Evolutionary conservation across 2,888 invertebrate genomes (phyloP).

Genomic region (Sesia bembeciformis): DNA sequence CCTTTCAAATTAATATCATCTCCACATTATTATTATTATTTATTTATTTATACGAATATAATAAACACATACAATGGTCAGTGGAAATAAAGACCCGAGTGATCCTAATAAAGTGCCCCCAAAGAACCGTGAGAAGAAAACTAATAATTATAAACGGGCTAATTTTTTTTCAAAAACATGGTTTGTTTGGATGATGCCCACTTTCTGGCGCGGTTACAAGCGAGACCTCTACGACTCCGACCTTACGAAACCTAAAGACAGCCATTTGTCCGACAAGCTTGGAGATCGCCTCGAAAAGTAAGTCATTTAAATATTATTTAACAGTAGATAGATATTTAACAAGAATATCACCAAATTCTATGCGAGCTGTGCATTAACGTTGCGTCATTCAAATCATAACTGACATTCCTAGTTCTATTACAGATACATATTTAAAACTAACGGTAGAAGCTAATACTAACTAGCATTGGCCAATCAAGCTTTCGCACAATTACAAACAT

Average conservation of each 20-base stretch:
- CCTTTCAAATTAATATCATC: slow-evolving; percentile 1
- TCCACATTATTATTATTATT: slow-evolving; percentile 11
- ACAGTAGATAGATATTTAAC: not conserved
- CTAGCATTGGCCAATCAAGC: too few species aligned
- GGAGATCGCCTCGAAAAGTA: slow-evolving; percentile 78
- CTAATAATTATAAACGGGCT: slow-evolving; percentile 58
- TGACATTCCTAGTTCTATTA: too few species aligned
- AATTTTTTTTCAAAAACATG: slow-evolving; percentile 57
- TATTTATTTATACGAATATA: slow-evolving; percentile 6
- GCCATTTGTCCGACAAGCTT: slow-evolving; percentile 77
- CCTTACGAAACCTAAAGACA: slow-evolving; percentile 79
- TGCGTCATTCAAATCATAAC: too few species aligned
- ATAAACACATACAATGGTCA: slow-evolving; percentile 50
- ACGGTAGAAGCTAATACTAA: too few species aligned
- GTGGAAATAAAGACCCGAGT: slow-evolving; percentile 58
- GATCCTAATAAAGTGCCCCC: slow-evolving; percentile 61
- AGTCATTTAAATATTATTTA: slow-evolving; percentile 21
- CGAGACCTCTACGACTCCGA: slow-evolving; percentile 79
- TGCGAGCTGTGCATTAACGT: too few species aligned
- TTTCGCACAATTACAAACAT: too few species aligned
- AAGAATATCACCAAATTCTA: too few species aligned
- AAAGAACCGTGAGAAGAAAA: slow-evolving; percentile 62
- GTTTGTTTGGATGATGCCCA: slow-evolving; percentile 72
- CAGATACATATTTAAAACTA: too few species aligned
- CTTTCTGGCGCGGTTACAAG: slow-evolving; percentile 75